A percentile compares a stretch with the other conserved stretches of the same genome.
Conservation (phyloP, 1,140 invertebrate genomes). For the Drosophila mojavensis region DNA sequence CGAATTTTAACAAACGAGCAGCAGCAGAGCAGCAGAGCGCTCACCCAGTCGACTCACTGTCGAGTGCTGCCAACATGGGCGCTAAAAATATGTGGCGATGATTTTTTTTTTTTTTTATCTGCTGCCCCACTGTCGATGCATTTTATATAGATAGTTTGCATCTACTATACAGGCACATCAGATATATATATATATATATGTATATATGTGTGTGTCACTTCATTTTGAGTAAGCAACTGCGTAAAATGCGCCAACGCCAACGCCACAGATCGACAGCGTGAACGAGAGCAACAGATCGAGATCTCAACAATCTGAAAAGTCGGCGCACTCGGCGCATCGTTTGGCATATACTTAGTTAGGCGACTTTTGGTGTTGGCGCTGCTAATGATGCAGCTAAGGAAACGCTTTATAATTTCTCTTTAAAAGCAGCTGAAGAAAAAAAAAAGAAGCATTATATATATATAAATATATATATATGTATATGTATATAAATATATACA, state of each 20-base stretch:
- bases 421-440: constrained; percentile 59
- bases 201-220: constrained; percentile 50
- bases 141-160: constrained; percentile 40
- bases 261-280: constrained; percentile 35
- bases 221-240: constrained; percentile 75
- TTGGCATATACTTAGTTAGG: constrained; percentile 69
- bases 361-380: constrained; percentile 81
- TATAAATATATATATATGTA: constrained; percentile 9
- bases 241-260: constrained; percentile 78
- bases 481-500: constrained; percentile 20
- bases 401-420: constrained; percentile 83
- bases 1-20: constrained; percentile 81
- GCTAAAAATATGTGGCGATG: constrained; percentile 53
- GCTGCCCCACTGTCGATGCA: constrained; percentile 48
- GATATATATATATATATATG: constrained; percentile 5
- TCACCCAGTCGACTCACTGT: constrained; percentile 5
- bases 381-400: constrained; percentile 83
- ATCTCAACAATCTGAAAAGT: constrained; percentile 38
- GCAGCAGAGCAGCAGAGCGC: not conserved
- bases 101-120: constrained; percentile 27
- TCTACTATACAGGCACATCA: not conserved
- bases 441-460: constrained; percentile 7
- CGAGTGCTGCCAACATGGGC: constrained; percentile 43
- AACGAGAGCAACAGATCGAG: constrained; percentile 24
- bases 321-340: constrained; percentile 39